Base-by-base conservation (phyloP, 2,797 vertebrate genomes). In the Paedocypris micromegethes region DNA sequence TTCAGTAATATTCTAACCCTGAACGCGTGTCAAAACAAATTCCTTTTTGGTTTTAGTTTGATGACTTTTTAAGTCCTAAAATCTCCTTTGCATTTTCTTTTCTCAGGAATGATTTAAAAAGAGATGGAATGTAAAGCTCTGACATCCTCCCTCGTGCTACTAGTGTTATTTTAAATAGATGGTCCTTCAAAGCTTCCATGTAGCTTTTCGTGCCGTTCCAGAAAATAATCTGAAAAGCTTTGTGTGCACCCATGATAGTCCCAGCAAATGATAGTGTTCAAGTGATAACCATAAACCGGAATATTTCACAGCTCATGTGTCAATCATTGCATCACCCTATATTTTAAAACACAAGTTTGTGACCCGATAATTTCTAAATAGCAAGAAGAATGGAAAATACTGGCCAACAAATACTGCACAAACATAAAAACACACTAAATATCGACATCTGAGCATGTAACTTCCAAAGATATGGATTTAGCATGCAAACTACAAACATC, bases 271-370 rank as follows among this genome's bases (percentile, higher is more conserved):
- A 58, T 56, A 4, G 63, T 38, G 49, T 46, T 63, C 61, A 55
- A 50, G 57, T 72, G 41, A 67, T 67, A 39, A 8, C 58, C 2
- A 38, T 45, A 49, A 62, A 68, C 49, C 9, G n/a, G 50, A 74
- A 73, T 23, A 58, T 52, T 68, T 75, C 77, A 79, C 82, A 81
- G 66, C 70, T 58, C 45, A 4, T 72, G 41, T 79, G 51, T 55
- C 48, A 71, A 40, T 64, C 2, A 1, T 23, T 23, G 23, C 23
- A 23, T 23, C 23, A 23, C 23, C 23, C 23, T 23, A 23, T 23
- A 23, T 23, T 23, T 23, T 23, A 23, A 23, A 23, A 23, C 23
- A 23, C 23, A 23, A 23, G 23, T 23, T 23, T 23, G 23, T 23
- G 23, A 23, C 23, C 23, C 23, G 23, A 23, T 48, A 62, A 37